Base-by-base conservation (phyloP, 2,797 vertebrate species). In the Dryobates pubescens region DNA sequence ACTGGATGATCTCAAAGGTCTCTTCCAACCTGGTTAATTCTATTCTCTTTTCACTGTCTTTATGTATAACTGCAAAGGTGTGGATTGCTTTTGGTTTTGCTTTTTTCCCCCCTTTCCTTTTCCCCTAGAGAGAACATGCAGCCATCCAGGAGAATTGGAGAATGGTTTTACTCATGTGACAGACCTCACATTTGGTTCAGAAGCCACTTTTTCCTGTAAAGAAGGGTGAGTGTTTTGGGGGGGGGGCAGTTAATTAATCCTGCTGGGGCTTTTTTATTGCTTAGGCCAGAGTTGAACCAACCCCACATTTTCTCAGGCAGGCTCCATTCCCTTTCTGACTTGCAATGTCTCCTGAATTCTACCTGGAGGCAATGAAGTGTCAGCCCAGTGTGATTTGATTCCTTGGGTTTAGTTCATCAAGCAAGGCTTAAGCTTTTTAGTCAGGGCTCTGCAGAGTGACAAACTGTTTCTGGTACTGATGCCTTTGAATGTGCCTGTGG, bases 141-240 rank as follows among this genome's bases (percentile, higher is more conserved):
- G 0, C 0, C 14, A 90, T 71, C 97, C 97, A 76, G 47, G 74
- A 90, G 77, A 96, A 1, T 32, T 91, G 64, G 0, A 3, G 4
- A 79, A 97, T 56, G 97, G 97, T 43, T 4, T 47, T 17, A 2
- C 94, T 76, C 4, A 85, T 9, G 3, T 64, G 16, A 2, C 20
- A 19, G 27, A 82, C 85, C 56, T 87, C 49, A 3, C 6, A 1
- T 94, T 98, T 92, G 97, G 97, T 90, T 95, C 97, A 16, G 16
- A 1, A 17, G 10, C 90, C 72, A 84, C 10, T 16, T 97, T 97
- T 69, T 75, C 27, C 36, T 98, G 97, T 88, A 54, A 61, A 6
- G 1, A 9, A 45, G 97, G 97, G 97, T 98, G 68, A 97, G 97
- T 89, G 72, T 81, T 67, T 86, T 63, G n/a, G 18, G 76, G 14